Base-by-base conservation (phyloP, 37 sponge, comb jelly and placozoan genomes). In the Beroe ovata region DNA sequence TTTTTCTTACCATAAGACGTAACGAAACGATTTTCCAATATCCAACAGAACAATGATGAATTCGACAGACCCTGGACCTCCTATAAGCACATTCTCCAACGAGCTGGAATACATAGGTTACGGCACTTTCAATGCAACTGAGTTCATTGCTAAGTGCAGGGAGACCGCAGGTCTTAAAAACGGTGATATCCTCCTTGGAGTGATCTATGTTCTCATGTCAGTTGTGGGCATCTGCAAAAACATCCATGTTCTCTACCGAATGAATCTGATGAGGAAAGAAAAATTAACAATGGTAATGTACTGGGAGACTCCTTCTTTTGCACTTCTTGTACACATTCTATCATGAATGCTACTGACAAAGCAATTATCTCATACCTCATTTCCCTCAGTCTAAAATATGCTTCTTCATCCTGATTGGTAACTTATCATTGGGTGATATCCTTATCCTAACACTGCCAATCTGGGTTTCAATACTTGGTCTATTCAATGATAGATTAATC, bases 321-420 rank as follows among this genome's bases (percentile, higher is more conserved):
- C n/a, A n/a, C n/a, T n/a, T n/a, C n/a, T n/a, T n/a, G n/a, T n/a
- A n/a, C n/a, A 58, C 11, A 58, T 58, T 19, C 59, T 19, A 58
- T 19, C 59, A 58, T 19, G 11, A 58, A 58, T 58, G 18, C 59
- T 19, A 58, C 18, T 58, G 16, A 58, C 11, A 58, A 58, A 58
- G n/a, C n/a, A n/a, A n/a, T n/a, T n/a, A n/a, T n/a, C n/a, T n/a
- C n/a, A n/a, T n/a, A n/a, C n/a, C n/a, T 47, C 54, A 6, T 47
- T 47, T 11, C 21, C 4, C 30, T 66, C 69, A 77, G 84, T 33
- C 84, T 0, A 38, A 36, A 40, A 8, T 8, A 11, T n/a, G 47
- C 33, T 77, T 77, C 84, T 77, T 77, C 54, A 77, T 42, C 16
- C 38, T 77, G 0, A 54, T 77, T 39, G 54, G 84, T 3, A 77